Evolutionary conservation across 2,888 invertebrate genomes (phyloP).

Genomic region (Sinentomon sp.): DNA sequence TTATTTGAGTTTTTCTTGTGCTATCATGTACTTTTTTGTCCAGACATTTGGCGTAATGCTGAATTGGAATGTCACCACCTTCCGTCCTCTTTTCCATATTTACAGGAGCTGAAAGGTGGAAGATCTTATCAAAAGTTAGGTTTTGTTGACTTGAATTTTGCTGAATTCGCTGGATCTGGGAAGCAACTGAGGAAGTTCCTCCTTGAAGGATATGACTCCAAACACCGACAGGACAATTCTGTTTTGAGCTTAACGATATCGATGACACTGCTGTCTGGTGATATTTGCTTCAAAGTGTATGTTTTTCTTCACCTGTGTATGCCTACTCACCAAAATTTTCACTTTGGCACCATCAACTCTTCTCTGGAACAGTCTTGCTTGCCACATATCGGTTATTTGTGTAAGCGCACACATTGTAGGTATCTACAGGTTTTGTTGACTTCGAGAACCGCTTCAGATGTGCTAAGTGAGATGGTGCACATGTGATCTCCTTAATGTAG

Average conservation of each 20-base stretch:
- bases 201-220: slow-evolving; percentile 71
- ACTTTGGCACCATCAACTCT: too few species aligned
- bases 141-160: slow-evolving; percentile 87
- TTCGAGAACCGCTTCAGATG: too few species aligned
- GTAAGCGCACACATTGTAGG: too few species aligned
- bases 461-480: too few species aligned
- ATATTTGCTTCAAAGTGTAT: slow-evolving; percentile 93
- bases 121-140: slow-evolving; percentile 81
- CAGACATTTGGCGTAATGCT: too few species aligned
- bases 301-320: too few species aligned
- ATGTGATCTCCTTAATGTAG: too few species aligned
- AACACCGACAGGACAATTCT: slow-evolving; percentile 84
- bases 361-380: too few species aligned
- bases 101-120: slow-evolving; percentile 41
- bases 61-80: too few species aligned
- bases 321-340: too few species aligned
- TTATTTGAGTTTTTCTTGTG: neutral
- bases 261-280: slow-evolving; percentile 83
- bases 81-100: slow-evolving; percentile 7
- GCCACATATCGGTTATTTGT: too few species aligned
- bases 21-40: neutral
- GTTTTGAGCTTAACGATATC: slow-evolving; percentile 68
- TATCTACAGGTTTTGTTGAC: too few species aligned
- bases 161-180: slow-evolving; percentile 85
- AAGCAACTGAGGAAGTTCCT: slow-evolving; percentile 58